Evolutionary conservation across 2,888 invertebrate species (phyloP).

Genomic region (Ypsolopha scabrella): DNA sequence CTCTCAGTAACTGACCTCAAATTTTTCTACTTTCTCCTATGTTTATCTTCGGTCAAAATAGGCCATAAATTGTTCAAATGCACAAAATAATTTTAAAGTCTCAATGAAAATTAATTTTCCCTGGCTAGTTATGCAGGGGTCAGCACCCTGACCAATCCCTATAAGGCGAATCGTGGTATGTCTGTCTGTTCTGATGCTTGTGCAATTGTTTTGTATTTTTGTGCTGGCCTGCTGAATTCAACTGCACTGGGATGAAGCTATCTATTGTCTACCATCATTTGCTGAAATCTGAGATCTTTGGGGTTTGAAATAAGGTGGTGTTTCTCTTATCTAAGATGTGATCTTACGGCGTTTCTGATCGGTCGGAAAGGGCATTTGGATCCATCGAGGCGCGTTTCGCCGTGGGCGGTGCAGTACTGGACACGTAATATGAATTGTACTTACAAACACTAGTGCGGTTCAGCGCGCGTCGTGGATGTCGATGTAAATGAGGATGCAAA

Average conservation of each 20-base stretch:
- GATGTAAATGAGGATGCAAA: conserved; percentile 21
- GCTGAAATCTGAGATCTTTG: background rate
- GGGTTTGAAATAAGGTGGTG: background rate
- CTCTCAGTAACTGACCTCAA: too few species aligned
- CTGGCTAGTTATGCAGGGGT: conserved; percentile 28
- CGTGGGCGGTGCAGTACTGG: conserved; percentile 59
- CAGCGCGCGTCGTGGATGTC: conserved; percentile 21
- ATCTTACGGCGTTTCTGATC: conserved; percentile 12
- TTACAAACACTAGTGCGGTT: conserved; percentile 25
- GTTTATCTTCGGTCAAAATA: too few species aligned
- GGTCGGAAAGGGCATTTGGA: conserved; percentile 22
- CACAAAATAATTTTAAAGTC: background rate
- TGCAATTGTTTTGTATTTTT: conserved; percentile 65
- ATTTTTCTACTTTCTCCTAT: too few species aligned
- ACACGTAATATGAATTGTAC: conserved; percentile 60
- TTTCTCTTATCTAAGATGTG: background rate
- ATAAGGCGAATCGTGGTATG: conserved; percentile 35
- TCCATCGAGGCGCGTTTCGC: conserved; percentile 34
- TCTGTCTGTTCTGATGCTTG: conserved; percentile 39
- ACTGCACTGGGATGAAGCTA: background rate
- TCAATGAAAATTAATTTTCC: conserved; percentile 17
- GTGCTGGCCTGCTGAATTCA: conserved; percentile 18
- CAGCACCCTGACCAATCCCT: conserved; percentile 20
- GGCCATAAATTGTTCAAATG: too few species aligned
- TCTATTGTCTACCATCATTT: background rate